Evolutionary conservation across 2,113 vertebrate species (phyloP), one percentile per base, ranked within the genome.

Genomic region (Regulus satrapa): DNA sequence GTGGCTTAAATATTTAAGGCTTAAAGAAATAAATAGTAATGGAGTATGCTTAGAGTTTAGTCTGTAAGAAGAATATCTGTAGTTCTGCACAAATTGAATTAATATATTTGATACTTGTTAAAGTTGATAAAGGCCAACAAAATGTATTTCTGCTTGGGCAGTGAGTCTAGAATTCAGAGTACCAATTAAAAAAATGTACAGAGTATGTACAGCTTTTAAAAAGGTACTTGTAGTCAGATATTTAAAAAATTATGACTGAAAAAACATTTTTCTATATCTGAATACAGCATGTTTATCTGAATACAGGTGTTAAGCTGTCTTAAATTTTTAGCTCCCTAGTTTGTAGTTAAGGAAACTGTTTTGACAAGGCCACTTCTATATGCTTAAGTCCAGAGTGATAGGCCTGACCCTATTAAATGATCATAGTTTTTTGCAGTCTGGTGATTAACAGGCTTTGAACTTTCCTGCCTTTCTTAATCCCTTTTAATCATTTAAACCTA

Each of bases 401-500:
- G 94, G 46, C 21, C 66, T 78, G 80, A 80, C 74, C 79, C 36
- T 95, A 26, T 86, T 93, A 91, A 88, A 92, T 91, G 92, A 94
- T 92, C 59, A 34, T 55, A 94, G 78, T 78, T 90, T 87, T 85
- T 43, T 0, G 0, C 55, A 86, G 55, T 72, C 73, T 82, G 64
- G 69, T 95, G 88, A 92, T 97, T 97, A 97, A 95, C 34, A 67
- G 62, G 87, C 91, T 95, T 89, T 94, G 85, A 92, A 77, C 87
- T 95, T 94, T 92, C 77, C 75, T 86, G 91, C 84, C 82, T 97
- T 94, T 96, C 96, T 95, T 96, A 97, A 97, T 97, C 94, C 56
- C 26, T 88, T 94, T 95, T 97, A 97, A 97, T 96, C 94, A 96
- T 95, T 97, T 98, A 97, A 98, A 97, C 96, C 96, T 97, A 97